Conservation (phyloP, 1,140 invertebrate species). For the Brachionus paranguensis region DNA sequence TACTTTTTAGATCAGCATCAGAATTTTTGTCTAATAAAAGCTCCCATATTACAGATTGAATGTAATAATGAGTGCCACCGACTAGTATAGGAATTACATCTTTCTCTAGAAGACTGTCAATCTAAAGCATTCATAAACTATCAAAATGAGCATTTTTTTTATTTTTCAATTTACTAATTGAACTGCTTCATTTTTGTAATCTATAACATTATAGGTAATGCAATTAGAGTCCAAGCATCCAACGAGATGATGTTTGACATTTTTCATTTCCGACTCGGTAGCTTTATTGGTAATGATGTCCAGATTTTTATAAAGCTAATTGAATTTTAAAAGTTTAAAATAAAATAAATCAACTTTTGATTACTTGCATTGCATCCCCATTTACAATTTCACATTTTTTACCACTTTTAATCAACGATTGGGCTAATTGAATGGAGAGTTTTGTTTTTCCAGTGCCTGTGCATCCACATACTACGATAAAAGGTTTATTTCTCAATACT, state of each 20-base stretch:
- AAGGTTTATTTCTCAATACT: constrained; percentile 15
- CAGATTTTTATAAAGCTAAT: constrained; percentile 80
- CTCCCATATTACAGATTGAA: constrained; percentile 69
- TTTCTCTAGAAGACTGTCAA: constrained; percentile 65
- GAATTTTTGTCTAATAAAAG: constrained; percentile 9
- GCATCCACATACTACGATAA: constrained; percentile 61
- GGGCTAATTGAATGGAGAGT: constrained; percentile 80
- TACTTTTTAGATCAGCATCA: not conserved
- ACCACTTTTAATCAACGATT: constrained; percentile 60
- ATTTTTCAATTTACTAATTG: constrained; percentile 67
- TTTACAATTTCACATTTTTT: constrained; percentile 85
- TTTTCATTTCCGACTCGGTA: constrained; percentile 68
- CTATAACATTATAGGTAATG: constrained; percentile 71
- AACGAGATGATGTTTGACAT: constrained; percentile 79
- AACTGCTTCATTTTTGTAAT: constrained; percentile 74
- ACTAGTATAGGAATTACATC: constrained; percentile 84
- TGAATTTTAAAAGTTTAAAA: constrained; percentile 44
- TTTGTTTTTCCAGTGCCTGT: constrained; percentile 96
- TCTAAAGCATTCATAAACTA: constrained; percentile 55
- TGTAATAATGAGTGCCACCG: constrained; percentile 97
- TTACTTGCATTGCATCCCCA: constrained; percentile 97
- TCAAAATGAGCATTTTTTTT: constrained; percentile 56
- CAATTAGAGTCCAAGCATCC: constrained; percentile 72
- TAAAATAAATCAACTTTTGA: not conserved
- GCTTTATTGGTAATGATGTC: constrained; percentile 96